Evolutionary conservation across 2,888 invertebrate genomes (phyloP), one percentile per base, ranked within the genome.

Genomic region (Gastrophysa polygoni): DNA sequence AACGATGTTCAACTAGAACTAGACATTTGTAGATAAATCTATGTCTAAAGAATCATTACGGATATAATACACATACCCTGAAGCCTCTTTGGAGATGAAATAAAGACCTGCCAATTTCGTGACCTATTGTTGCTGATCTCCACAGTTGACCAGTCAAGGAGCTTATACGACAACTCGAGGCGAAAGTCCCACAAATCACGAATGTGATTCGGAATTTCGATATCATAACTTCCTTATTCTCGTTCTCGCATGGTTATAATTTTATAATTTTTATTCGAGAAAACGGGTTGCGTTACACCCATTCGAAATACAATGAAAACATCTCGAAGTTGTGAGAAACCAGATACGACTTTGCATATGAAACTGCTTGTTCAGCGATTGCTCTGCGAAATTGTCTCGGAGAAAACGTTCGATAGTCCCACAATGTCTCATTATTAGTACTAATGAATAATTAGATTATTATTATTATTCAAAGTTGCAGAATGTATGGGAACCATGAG

Each of bases 391-490:
- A 61, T 14, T 46, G 46, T 29, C 47, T 44, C 46, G 29, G 14
- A 43, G 57, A 34, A 28, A 57, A 61, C 56, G 57, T 61, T 61
- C 61, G 18, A 56, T 44, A 34, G 49, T 66, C 63, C 58, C 59
- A 66, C 66, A 56, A 60, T 58, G 61, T 52, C 51, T 32, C 48
- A 52, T 52, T 52, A 59, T 58, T 44, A 60, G 57, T 63, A 49
- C 54, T 60, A 62, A 66, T 64, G 61, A 67, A 60, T 63, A 64
- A 66, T 66, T 64, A 61, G 52, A 29, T 63, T 47, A 59, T 55
- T 58, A 64, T 62, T 34, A 21, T 20, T 32, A 52, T 38, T 52
- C 34, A n/a, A 21, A 52, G 44, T 54, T 38, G 8, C 38, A 38
- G 14, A 38, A 38, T 38, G 38, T 38, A 38, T 38, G 38, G 38